Evolutionary conservation across 2,888 invertebrate genomes (phyloP), one percentile per base, ranked within the genome.

Genomic region (Cheilosia impressa): DNA sequence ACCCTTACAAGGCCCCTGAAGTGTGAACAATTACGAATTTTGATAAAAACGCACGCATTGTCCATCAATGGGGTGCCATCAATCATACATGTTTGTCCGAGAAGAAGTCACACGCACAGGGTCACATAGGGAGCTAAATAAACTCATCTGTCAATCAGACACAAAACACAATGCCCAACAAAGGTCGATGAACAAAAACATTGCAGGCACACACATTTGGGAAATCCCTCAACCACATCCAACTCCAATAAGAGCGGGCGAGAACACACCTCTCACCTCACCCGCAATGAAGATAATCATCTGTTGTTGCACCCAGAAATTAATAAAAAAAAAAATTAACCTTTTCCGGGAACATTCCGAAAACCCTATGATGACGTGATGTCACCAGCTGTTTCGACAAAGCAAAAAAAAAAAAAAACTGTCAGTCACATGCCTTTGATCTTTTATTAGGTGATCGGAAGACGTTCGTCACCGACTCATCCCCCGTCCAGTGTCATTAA

Each of bases 341-440:
- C n/a, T 43, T 58, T 73, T 76, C 65, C 50, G 43, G 66, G 50
- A 57, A 58, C 31, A 66, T 15, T 63, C 45, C 47, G 47, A 57
- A 19, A 47, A 58, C 7, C 55, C 19, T 13, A 50, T 6, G 17
- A 53, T n/a, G 22, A 19, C 34, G 27, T 66, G 75, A 76, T 76
- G 75, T 76, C 75, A 76, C 75, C 75, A 66, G 75, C 75, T 76
- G 73, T 57, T 73, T 66, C 58, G 50, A 58, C 17, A 66, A 65
- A 24, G 27, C 9, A 7, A 31, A 31, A 31, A 6, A 24, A 19
- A 19, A 43, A 55, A 19, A 55, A 53, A 31, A 52, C 17, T 24
- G 19, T 73, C 63, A 41, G 17, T 57, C 65, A 65, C 6, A 41
- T 50, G 57, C 41, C 50, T 76, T 76, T 76, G 75, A 76, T 76